Evolutionary conservation across 2,113 vertebrate species (phyloP).

Genomic region (Hassar affinis): DNA sequence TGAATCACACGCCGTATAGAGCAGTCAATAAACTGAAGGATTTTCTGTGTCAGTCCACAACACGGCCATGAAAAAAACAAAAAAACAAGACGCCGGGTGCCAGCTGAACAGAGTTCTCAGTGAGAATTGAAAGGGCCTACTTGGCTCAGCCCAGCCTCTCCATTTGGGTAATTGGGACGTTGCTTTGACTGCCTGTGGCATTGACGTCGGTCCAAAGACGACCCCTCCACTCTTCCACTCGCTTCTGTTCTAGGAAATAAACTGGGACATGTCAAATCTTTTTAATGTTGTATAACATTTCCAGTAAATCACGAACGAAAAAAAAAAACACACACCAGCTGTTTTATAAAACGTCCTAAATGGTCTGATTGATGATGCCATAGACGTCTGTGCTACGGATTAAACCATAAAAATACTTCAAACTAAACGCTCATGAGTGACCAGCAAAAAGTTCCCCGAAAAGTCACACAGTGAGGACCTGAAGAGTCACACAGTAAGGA

Average conservation of each 20-base stretch:
- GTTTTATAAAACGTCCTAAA: background rate
- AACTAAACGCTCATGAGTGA: background rate
- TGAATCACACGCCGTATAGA: slow-evolving; percentile 16
- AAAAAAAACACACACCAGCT: background rate
- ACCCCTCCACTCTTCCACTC: slow-evolving; percentile 13
- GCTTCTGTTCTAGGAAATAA: slow-evolving; percentile 31
- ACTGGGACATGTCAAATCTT: slow-evolving; percentile 23
- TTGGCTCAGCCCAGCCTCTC: slow-evolving; percentile 35
- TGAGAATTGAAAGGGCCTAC: slow-evolving; percentile 43
- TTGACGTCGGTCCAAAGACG: slow-evolving; percentile 38
- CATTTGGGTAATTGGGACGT: slow-evolving; percentile 50
- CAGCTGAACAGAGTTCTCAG: slow-evolving; percentile 42
- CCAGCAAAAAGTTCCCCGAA: background rate
- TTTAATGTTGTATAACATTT: slow-evolving; percentile 11
- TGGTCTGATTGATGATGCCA: background rate
- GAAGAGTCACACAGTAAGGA: too few species aligned
- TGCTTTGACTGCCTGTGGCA: slow-evolving; percentile 42
- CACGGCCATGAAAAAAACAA: background rate
- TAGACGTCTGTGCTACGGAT: too few species aligned
- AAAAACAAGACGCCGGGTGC: slow-evolving; percentile 23
- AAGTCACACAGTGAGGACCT: background rate
- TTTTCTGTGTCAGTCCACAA: slow-evolving; percentile 33
- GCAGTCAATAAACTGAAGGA: slow-evolving; percentile 30
- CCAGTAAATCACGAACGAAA: background rate
- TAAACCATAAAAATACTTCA: background rate